Evolutionary conservation across 1,140 invertebrate genomes (phyloP).

Genomic region (Trypoxylus dichotomus): DNA sequence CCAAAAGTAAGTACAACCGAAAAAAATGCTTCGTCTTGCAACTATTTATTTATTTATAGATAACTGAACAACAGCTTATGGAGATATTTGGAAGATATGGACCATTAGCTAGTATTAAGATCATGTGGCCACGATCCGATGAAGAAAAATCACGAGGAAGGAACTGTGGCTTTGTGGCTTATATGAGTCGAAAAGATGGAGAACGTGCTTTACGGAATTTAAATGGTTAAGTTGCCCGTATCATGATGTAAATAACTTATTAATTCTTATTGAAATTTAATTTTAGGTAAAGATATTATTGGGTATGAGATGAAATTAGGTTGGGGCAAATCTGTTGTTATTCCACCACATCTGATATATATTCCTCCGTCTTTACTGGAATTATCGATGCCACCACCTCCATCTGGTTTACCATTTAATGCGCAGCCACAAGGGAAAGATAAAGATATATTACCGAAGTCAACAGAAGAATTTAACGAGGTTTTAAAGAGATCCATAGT

Average conservation of each 20-base stretch:
- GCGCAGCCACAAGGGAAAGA: slow-evolving; percentile 74
- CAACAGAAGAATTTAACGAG: slow-evolving; percentile 49
- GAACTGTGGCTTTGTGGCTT: slow-evolving; percentile 99
- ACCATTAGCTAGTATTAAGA: slow-evolving; percentile 97
- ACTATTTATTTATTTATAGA: slow-evolving; percentile 51
- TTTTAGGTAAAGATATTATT: slow-evolving; percentile 75
- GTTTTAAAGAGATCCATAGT: slow-evolving; percentile 82
- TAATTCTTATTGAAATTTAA: not conserved
- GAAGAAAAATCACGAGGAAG: slow-evolving; percentile 93
- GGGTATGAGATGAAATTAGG: slow-evolving; percentile 96
- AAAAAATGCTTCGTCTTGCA: not conserved
- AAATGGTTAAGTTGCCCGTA: slow-evolving; percentile 65
- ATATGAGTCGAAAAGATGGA: slow-evolving; percentile 96
- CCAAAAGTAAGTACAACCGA: slow-evolving; percentile 72
- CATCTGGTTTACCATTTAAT: slow-evolving; percentile 97
- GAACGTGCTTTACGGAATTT: slow-evolving; percentile 89
- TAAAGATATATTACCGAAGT: slow-evolving; percentile 49
- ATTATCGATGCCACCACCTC: slow-evolving; percentile 82
- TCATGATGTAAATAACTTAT: not conserved
- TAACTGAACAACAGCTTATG: slow-evolving; percentile 95
- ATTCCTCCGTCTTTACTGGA: slow-evolving; percentile 91
- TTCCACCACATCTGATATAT: slow-evolving; percentile 96
- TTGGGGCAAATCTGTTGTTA: slow-evolving; percentile 95
- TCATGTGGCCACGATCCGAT: slow-evolving; percentile 99
- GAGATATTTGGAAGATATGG: slow-evolving; percentile 98